These are phyloP conservation scores for mouse (Mus musculus) DNA, from an alignment of 2,113 vertebrate species.

Conservation along the genomic window GRCm39 chr11:63794001-63794500, in stretches of 20 bases:
- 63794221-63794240: background rate
- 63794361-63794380: background rate
- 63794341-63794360: background rate
- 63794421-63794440: background rate
- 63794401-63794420: no score
- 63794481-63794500: background rate
- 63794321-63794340: background rate
- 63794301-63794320: background rate
- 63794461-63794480: background rate
- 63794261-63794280: background rate
- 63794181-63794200: background rate
- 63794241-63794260: background rate
- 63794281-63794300: background rate
- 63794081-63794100: background rate
- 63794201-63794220: accelerated
- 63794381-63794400: background rate
- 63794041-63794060: background rate
- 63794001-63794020: background rate
- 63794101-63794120: background rate
- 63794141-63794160: background rate
- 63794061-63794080: background rate
- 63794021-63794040: background rate
- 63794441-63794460: background rate
- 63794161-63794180: background rate
- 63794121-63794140: background rate